Conservation (phyloP, 2,113 vertebrate species). For the Grallaria varia region DNA sequence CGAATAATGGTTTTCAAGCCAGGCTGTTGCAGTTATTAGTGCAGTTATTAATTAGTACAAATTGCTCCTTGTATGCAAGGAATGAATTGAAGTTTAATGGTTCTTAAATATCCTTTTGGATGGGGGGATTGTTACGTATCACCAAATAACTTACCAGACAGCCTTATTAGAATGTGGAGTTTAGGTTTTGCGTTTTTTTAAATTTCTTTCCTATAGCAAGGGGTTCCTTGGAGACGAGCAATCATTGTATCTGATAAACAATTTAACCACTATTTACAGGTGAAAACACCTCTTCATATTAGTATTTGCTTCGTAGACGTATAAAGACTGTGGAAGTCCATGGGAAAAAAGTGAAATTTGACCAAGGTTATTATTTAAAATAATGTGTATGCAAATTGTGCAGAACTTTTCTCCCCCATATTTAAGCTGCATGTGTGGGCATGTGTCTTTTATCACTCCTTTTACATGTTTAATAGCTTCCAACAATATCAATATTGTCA, state of each 20-base stretch:
- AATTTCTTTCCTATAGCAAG: neutral
- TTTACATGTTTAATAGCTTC: neutral
- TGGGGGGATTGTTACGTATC: fast-evolving
- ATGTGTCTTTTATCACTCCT: neutral
- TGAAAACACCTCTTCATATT: neutral
- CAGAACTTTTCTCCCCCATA: fast-evolving
- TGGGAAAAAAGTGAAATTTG: neutral
- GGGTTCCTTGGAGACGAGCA: neutral
- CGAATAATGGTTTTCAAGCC: neutral
- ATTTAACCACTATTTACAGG: neutral
- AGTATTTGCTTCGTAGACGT: neutral
- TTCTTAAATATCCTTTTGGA: neutral
- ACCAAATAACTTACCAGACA: neutral
- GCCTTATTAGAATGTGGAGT: neutral
- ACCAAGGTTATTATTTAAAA: neutral
- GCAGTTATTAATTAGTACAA: neutral
- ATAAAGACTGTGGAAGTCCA: neutral
- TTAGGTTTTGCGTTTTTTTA: neutral
- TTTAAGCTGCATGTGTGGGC: neutral
- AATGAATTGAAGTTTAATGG: neutral
- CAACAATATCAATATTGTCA: neutral
- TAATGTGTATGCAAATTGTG: neutral
- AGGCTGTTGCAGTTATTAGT: neutral
- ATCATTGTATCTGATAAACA: neutral
- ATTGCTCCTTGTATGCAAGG: neutral